A percentile compares a stretch with the other conserved stretches of the same genome.
Evolutionary conservation across 1,140 invertebrate species (phyloP).

Genomic region (Oedothorax gibbosus): DNA sequence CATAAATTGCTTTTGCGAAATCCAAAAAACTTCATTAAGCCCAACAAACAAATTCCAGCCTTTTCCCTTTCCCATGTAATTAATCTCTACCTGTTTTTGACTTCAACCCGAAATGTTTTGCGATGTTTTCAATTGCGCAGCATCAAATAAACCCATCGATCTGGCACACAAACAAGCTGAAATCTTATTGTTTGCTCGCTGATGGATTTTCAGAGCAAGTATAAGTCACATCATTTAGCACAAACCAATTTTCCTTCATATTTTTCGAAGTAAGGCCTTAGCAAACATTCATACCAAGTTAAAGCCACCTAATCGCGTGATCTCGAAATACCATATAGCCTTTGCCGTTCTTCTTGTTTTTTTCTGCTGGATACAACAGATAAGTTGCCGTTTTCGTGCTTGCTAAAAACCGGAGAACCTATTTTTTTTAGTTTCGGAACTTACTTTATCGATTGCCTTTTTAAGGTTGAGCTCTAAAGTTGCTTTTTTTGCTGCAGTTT

Average conservation of each 20-base stretch:
- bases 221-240: conserved; percentile 19
- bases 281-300: not conserved
- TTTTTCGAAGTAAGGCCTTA: not conserved
- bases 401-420: conserved; percentile 15
- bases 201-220: conserved; percentile 34
- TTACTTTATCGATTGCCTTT: conserved; percentile 53
- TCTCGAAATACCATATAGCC: not conserved
- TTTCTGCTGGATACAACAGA: conserved; percentile 8
- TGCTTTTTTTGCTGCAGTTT: not conserved
- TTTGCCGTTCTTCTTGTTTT: not conserved
- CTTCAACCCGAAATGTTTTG: not conserved
- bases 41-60: too few relatives aligned
- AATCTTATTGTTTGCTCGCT: conserved; percentile 48
- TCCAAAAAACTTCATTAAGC: too few relatives aligned
- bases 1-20: too few relatives aligned
- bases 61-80: conserved; percentile 4
- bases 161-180: conserved; percentile 21
- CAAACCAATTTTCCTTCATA: conserved; percentile 28
- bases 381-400: conserved; percentile 40
- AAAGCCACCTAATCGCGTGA: conserved; percentile 36
- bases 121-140: not conserved
- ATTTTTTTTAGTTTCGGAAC: conserved; percentile 46
- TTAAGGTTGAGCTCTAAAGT: conserved; percentile 27
- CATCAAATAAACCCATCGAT: conserved; percentile 41
- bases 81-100: conserved; percentile 4